A percentile compares a stretch with the other conserved stretches of the same genome.
Conservation (phyloP, 1,140 invertebrate species). For the Drosophila carrolli region DNA sequence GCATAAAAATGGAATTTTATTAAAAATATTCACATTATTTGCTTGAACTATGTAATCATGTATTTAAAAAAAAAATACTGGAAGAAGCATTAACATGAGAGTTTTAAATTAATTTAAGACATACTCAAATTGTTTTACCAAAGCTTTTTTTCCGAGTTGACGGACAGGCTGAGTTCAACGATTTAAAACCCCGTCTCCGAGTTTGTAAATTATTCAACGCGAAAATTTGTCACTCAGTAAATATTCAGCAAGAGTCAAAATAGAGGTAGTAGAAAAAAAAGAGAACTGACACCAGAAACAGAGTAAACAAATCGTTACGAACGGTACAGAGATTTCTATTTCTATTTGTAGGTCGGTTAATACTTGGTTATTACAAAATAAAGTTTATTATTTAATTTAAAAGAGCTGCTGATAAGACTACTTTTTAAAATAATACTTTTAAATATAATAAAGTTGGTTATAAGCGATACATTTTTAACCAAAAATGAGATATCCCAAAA, state of each 20-base stretch:
- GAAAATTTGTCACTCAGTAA: slow-evolving; percentile 22
- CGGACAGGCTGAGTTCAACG: slow-evolving; percentile 5
- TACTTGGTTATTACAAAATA: not conserved
- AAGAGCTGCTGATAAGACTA: too few relatives aligned
- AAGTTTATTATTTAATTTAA: too few relatives aligned
- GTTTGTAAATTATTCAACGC: slow-evolving; percentile 26
- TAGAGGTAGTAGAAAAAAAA: slow-evolving; percentile 6
- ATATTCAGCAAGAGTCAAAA: slow-evolving; percentile 19
- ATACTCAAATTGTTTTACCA: slow-evolving; percentile 3
- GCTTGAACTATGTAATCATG: too few relatives aligned
- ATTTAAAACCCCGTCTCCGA: slow-evolving; percentile 17
- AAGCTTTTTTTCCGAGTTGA: slow-evolving; percentile 6
- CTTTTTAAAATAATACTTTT: too few relatives aligned
- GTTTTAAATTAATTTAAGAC: slow-evolving; percentile 1
- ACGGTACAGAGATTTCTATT: not conserved
- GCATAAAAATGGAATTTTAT: too few relatives aligned
- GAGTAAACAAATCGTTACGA: not conserved
- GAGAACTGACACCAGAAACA: not conserved
- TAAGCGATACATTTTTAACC: too few relatives aligned
- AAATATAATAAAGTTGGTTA: too few relatives aligned
- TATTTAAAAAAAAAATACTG: too few relatives aligned
- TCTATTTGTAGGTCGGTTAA: not conserved
- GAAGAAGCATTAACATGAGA: too few relatives aligned
- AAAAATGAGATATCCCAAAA: too few relatives aligned
- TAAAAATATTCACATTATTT: too few relatives aligned